Base-by-base conservation (phyloP, 2,888 invertebrate genomes). In the Pammene fasciana region DNA sequence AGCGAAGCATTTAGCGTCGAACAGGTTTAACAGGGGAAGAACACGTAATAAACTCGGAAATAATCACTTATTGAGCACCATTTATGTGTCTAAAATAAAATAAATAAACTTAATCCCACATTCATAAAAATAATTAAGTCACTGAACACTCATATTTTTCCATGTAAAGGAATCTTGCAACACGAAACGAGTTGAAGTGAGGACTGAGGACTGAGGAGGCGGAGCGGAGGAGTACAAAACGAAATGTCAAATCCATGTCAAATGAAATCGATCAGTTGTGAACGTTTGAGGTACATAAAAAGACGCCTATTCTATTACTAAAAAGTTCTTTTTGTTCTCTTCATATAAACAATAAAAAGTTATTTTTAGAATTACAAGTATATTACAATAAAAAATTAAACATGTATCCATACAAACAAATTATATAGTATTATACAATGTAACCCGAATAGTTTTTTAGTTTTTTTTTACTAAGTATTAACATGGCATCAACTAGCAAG, bases 1-100 rank as follows among this genome's bases (percentile, higher is more conserved):
- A 72, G 77, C 77, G 75, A 82, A 71, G 67, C 72, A 70, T 65
- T 68, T 72, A 62, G 71, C 71, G 16, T 50, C 62, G 50, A 68
- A 61, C 65, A 67, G 68, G 68, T 70, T 71, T 71, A 43, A 46
- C 59, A 11, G 38, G 46, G 41, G 54, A 65, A 18, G 41, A 60
- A 14, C 46, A 55, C 38, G 13, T 48, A 13, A 60, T 55, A 55
- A 55, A 70, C 48, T 41, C 38, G 5, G 38, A 18, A 54, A 56
- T 46, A 9, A 52, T 16, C 10, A 54, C 41, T 48, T 46, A 34
- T 34, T 46, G 55, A 26, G 26, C 54, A 48, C 38, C n/a, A 60
- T 34, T 34, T 26, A 38, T 48, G 26, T 41, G 11, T 41, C 38
- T 16, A 46, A 54, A 55, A 60, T 41, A 59, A 45, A 36, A 18